Base-by-base conservation (phyloP, 2,888 invertebrate genomes). In the Crepidodera aurea region DNA sequence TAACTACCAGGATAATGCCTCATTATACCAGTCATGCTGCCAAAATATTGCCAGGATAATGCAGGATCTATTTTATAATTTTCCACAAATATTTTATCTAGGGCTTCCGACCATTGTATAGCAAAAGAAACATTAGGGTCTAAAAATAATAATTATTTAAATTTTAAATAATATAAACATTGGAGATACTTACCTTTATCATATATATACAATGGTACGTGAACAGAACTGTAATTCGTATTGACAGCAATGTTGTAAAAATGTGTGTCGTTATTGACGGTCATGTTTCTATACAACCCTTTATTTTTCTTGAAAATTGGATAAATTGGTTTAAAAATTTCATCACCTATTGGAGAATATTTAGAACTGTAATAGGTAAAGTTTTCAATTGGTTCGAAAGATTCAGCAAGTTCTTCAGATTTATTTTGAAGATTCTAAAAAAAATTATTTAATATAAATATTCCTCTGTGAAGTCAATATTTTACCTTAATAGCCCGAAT, bases 1-100 rank as follows among this genome's bases (percentile, higher is more conserved):
- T 53, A 39, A 15, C 22, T 68, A 77, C 79, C 79, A 53, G 99
- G 99, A 83, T 90, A 99, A 77, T 94, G 93, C 5, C 99, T 84
- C 73, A 99, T 85, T 74, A 98, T 91, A 10, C 99, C 99, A 2
- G 92, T 89, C 25, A 93, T 89, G 70, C 96, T 96, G 22, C 98
- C 97, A 80, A 98, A 99, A 81, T 97, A 98, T 82, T 99, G 99
- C 96, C 98, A 99, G 0, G 91, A 91, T 29, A 97, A 81, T 0
- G 94, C 93, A 0, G 96, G 95, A 83, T 97, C 95, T 0, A 90
- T 87, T 67, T 90, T 86, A 77, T 93, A 93, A 81, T 98, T 98
- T 75, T 90, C 87, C 55, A 83, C 84, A 80, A 98, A 98, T 5
- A 90, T 88, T 25, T 89, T 85, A 74, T 97, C 93, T 53, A 99